Percentiles rank a stretch among this genome's conserved stretches.
Conservation (phyloP, 2,113 vertebrate species). For the Ancistrus triradiatus region DNA sequence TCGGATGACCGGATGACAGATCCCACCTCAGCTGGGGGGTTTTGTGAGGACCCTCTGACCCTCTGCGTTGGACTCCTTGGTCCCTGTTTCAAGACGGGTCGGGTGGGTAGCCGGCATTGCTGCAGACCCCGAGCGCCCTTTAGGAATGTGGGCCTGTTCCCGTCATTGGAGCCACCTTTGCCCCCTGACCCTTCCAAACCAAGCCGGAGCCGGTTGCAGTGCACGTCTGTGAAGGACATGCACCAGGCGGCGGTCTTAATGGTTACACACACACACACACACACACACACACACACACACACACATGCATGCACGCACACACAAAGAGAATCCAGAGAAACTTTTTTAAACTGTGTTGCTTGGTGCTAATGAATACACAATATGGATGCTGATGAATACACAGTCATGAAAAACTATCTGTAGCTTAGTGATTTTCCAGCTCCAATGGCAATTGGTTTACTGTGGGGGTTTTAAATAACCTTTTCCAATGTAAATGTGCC, state of each 20-base stretch:
- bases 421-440: slow-evolving; percentile 7
- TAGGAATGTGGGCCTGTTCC: neutral
- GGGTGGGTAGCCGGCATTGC: slow-evolving; percentile 2
- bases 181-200: too few relatives aligned
- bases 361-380: slow-evolving; percentile 9
- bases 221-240: neutral
- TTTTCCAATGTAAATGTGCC: slow-evolving; percentile 3
- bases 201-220: too few relatives aligned
- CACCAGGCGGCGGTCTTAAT: too few relatives aligned
- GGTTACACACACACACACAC: too few relatives aligned
- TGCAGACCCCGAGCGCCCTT: slow-evolving; percentile 1
- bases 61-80: neutral
- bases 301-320: too few relatives aligned
- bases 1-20: too few relatives aligned
- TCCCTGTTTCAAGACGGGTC: neutral
- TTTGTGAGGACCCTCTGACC: neutral
- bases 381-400: slow-evolving; percentile 32
- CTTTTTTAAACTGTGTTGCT: slow-evolving; percentile 38
- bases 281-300: too few relatives aligned
- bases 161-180: too few relatives aligned
- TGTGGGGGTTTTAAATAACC: slow-evolving; percentile 2
- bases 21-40: slow-evolving; percentile 6
- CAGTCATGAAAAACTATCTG: neutral
- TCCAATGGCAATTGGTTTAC: neutral
- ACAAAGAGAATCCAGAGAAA: too few relatives aligned